Percentiles rank a stretch among this genome's conserved stretches.
phyloP scores from a whole-genome alignment of 2,113 vertebrate genomes.

The Daubentonia madagascariensis region DNA sequence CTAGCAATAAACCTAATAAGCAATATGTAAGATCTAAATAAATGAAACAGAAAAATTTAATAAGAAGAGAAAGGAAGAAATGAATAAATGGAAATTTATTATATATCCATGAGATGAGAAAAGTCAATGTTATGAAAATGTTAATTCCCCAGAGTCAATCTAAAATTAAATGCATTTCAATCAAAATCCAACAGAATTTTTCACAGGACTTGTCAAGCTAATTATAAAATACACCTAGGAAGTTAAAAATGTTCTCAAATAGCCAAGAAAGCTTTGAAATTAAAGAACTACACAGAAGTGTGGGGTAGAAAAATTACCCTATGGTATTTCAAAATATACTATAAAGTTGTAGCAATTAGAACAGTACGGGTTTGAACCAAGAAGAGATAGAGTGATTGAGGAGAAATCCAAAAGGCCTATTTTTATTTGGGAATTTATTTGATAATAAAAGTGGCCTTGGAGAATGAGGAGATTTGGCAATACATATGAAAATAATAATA shows the following conservation, averaged over 20 bases:
- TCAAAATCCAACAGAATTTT: constrained; percentile 33
- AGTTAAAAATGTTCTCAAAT: constrained; percentile 5
- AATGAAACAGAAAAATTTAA: constrained; percentile 27
- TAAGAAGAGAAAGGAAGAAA: neutral
- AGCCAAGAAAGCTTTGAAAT: neutral
- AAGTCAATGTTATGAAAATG: constrained; percentile 39
- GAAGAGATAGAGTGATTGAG: neutral
- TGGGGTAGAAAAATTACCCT: neutral
- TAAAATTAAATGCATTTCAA: constrained; percentile 37
- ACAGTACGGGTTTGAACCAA: neutral
- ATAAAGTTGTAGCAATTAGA: neutral
- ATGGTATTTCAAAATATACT: neutral
- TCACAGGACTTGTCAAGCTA: neutral
- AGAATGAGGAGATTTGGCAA: neutral
- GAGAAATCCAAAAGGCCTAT: neutral
- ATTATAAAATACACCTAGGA: neutral
- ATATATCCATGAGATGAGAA: neutral
- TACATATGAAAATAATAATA: neutral
- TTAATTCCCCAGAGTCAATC: neutral
- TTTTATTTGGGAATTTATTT: neutral
- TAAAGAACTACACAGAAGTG: neutral
- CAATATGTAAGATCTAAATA: constrained; percentile 24
- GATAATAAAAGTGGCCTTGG: neutral
- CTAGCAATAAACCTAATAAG: constrained; percentile 33
- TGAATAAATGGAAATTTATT: neutral